Evolutionary conservation across 2,888 invertebrate species (phyloP).

Genomic region (Tachina grossa): DNA sequence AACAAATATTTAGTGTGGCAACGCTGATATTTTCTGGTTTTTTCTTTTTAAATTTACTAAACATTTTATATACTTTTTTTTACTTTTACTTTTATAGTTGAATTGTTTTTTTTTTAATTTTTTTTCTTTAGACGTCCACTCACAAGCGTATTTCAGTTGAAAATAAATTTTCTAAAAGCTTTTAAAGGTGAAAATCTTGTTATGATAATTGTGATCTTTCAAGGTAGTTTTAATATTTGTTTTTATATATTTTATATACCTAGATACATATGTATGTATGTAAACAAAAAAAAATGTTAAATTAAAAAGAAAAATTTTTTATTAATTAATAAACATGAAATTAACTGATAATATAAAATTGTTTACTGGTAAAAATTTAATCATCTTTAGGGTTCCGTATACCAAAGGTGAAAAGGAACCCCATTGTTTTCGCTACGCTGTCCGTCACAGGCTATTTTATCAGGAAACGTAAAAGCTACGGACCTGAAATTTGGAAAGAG

Average conservation of each 20-base stretch:
- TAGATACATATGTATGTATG: not conserved
- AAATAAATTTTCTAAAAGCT: slow-evolving; percentile 75
- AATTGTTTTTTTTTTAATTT: not conserved
- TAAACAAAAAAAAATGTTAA: not conserved
- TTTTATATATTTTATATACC: not conserved
- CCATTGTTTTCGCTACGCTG: too few species aligned
- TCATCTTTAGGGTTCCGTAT: too few species aligned
- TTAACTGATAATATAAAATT: too few species aligned
- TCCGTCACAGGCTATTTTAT: too few species aligned
- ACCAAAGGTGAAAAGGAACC: too few species aligned
- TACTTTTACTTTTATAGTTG: slow-evolving; percentile 13
- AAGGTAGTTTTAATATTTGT: not conserved
- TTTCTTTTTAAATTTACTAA: not conserved
- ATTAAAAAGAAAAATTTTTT: too few species aligned
- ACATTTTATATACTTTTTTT: not conserved
- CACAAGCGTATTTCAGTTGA: slow-evolving; percentile 78
- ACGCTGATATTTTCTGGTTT: slow-evolving; percentile 2
- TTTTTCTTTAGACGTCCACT: slow-evolving; percentile 76
- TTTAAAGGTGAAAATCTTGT: slow-evolving; percentile 59
- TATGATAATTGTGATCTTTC: not conserved
- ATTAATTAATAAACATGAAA: too few species aligned
- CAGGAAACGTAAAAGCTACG: too few species aligned
- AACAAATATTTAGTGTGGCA: slow-evolving; percentile 16
- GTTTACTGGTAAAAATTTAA: too few species aligned
- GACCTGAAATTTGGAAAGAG: too few species aligned